Evolutionary conservation across 2,888 invertebrate genomes (phyloP).

Genomic region (Eudemis profundana): DNA sequence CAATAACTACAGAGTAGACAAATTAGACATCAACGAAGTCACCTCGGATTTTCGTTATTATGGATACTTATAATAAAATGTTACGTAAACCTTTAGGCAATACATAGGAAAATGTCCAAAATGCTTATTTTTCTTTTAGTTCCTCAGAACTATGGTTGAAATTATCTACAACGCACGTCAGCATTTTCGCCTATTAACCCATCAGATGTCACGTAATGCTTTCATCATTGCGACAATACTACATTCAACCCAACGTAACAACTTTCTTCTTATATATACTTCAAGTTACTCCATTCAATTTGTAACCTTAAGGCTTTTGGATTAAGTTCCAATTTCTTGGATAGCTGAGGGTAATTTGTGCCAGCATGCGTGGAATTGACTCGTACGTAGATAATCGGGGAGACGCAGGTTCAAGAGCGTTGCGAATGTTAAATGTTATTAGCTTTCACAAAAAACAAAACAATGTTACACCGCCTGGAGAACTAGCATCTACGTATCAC

Average conservation of each 20-base stretch:
- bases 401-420: conserved; percentile 55
- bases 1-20: too few species aligned
- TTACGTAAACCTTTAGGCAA: not conserved
- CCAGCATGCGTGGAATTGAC: conserved; percentile 55
- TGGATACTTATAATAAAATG: not conserved
- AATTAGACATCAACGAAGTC: too few species aligned
- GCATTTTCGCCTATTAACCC: conserved; percentile 44
- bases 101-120: not conserved
- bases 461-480: not conserved
- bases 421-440: conserved; percentile 52
- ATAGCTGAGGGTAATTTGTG: conserved; percentile 42
- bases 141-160: not conserved
- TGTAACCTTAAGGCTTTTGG: conserved; percentile 28
- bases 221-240: conserved; percentile 46
- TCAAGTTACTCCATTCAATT: conserved; percentile 14
- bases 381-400: conserved; percentile 54
- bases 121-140: not conserved
- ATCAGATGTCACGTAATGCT: conserved; percentile 45
- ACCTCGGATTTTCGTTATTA: too few species aligned
- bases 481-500: not conserved
- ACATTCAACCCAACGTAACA: conserved; percentile 39
- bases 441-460: conserved; percentile 60
- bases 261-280: conserved; percentile 39
- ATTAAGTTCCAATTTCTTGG: conserved; percentile 6
- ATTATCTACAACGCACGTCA: conserved; percentile 26